Conservation (phyloP, 2,888 invertebrate genomes). For the Teleiodes luculella region DNA sequence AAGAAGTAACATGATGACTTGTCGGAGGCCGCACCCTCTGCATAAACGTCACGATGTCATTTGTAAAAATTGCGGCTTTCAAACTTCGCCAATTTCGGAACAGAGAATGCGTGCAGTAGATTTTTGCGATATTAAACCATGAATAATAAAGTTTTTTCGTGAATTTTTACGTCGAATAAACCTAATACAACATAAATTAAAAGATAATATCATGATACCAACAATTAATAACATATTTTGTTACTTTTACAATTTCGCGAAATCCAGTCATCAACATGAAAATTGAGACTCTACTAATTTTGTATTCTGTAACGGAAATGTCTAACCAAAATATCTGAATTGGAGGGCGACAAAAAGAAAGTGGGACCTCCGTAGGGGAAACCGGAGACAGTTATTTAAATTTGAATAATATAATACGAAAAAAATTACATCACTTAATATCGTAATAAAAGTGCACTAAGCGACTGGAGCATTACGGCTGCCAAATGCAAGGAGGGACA, state of each 20-base stretch:
- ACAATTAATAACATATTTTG: too few species aligned
- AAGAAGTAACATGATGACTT: slow-evolving; percentile 77
- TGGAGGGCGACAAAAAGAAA: slow-evolving; percentile 71
- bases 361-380: slow-evolving; percentile 67
- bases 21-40: slow-evolving; percentile 70
- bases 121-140: not conserved
- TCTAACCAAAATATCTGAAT: slow-evolving; percentile 71
- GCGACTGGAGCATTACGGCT: slow-evolving; percentile 75
- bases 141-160: too few species aligned
- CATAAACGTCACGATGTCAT: slow-evolving; percentile 78
- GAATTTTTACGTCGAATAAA: too few species aligned
- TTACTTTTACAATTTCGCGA: not conserved
- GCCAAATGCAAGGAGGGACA: slow-evolving; percentile 70
- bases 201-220: too few species aligned
- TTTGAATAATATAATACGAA: slow-evolving; percentile 80
- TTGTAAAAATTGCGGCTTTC: slow-evolving; percentile 77
- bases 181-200: too few species aligned
- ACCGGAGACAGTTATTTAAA: slow-evolving; percentile 80
- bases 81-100: slow-evolving; percentile 70
- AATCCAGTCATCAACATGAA: not conserved
- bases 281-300: slow-evolving; percentile 36
- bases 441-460: slow-evolving; percentile 80
- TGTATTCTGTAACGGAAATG: slow-evolving; percentile 49
- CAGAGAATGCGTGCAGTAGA: slow-evolving; percentile 42
- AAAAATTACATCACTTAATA: slow-evolving; percentile 81